phyloP scores from a whole-genome alignment of 1,140 invertebrate species.

The Pteromalus puparum region DNA sequence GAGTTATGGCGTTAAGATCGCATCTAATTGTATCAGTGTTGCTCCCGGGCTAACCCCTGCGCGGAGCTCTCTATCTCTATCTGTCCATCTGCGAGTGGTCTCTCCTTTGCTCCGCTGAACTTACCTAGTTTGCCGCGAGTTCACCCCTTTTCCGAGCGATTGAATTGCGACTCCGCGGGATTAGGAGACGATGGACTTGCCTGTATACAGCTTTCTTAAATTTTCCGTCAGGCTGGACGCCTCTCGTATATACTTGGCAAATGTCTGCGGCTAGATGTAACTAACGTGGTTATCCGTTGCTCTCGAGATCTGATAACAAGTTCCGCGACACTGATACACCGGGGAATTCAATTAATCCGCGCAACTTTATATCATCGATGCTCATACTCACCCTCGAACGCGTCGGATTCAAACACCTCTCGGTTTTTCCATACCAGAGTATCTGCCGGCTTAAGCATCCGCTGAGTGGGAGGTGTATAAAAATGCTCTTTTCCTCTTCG shows the following conservation, averaged over 20 bases:
- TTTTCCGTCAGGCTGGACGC: conserved; percentile 26
- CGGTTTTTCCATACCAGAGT: neutral
- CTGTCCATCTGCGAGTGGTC: conserved; percentile 66
- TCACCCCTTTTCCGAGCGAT: conserved; percentile 69
- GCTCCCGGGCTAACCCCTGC: conserved; percentile 31
- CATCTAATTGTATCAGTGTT: conserved; percentile 75
- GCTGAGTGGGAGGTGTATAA: neutral
- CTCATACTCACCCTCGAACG: neutral
- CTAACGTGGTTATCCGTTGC: neutral
- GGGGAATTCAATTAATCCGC: too few species aligned
- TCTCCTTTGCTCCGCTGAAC: conserved; percentile 63
- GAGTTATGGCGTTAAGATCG: conserved; percentile 75
- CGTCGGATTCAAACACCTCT: neutral
- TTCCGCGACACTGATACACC: neutral
- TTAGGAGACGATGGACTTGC: conserved; percentile 9
- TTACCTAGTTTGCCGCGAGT: conserved; percentile 65
- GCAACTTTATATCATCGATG: neutral
- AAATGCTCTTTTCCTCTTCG: conserved; percentile 45
- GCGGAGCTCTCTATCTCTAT: conserved; percentile 32
- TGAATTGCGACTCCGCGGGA: conserved; percentile 59
- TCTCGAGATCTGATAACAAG: conserved; percentile 25
- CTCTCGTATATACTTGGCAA: neutral
- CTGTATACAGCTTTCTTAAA: conserved; percentile 38
- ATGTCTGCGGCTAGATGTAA: neutral
- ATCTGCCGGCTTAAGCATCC: neutral